phyloP scores from a whole-genome alignment of 2,888 invertebrate genomes.

The Lasiommata megera region DNA sequence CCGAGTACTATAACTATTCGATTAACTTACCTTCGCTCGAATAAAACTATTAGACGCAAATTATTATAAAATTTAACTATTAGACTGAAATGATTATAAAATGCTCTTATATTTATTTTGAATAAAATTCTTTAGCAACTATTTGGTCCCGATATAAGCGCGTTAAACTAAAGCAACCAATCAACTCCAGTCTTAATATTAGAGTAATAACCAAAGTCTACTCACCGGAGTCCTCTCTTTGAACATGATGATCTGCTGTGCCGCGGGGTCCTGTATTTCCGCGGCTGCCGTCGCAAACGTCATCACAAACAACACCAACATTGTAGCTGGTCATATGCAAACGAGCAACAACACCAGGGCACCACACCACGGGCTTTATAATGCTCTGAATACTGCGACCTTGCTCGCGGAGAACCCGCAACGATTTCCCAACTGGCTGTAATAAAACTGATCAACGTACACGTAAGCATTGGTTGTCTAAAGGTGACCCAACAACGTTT shows the following conservation, averaged over 20 bases:
- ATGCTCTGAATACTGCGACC: conserved; percentile 34
- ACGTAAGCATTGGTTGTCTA: conserved; percentile 24
- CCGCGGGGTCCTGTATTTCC: conserved; percentile 42
- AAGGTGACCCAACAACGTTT: conserved; percentile 25
- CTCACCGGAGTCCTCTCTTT: conserved; percentile 49
- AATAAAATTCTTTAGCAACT: too few relatives aligned
- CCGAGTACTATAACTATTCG: too few relatives aligned
- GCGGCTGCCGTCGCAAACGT: conserved; percentile 34
- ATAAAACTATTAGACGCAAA: too few relatives aligned
- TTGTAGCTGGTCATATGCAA: conserved; percentile 18
- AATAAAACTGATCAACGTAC: conserved; percentile 31
- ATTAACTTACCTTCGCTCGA: too few relatives aligned
- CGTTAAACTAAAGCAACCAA: too few relatives aligned
- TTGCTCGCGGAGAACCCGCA: conserved; percentile 32
- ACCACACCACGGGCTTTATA: conserved; percentile 34
- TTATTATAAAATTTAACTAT: too few relatives aligned
- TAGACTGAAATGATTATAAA: too few relatives aligned
- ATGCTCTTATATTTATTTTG: too few relatives aligned
- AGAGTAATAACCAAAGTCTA: neutral
- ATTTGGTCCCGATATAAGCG: too few relatives aligned
- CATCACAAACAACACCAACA: conserved; percentile 31
- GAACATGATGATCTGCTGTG: conserved; percentile 52
- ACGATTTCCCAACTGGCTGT: conserved; percentile 29
- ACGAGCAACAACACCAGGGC: conserved; percentile 23
- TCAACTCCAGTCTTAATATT: too few relatives aligned